Conservation (phyloP, 2,797 vertebrate species). For the Schizopygopsis pylzovi region DNA sequence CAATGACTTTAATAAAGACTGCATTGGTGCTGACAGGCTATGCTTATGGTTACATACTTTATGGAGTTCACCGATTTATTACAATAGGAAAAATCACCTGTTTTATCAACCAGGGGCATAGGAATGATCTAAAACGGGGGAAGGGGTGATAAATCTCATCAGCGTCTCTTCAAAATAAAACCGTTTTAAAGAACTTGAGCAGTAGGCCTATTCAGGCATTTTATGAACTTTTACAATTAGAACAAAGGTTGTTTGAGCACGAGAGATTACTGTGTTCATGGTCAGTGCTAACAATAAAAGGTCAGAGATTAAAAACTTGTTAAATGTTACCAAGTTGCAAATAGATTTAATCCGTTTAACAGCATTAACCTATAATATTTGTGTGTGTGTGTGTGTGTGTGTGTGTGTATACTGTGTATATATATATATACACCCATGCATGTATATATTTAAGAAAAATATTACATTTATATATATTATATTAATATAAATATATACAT, state of each 20-base stretch:
- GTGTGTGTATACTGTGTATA: too few species aligned
- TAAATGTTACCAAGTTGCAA: background rate
- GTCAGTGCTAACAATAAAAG: background rate
- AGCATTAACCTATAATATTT: background rate
- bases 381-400: too few species aligned
- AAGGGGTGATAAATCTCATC: background rate
- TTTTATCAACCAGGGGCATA: constrained; percentile 12
- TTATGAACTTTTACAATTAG: background rate
- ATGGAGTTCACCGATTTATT: constrained; percentile 33
- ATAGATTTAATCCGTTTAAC: background rate
- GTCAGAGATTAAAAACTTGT: background rate
- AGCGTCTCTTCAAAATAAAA: background rate
- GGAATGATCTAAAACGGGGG: background rate
- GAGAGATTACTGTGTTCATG: background rate
- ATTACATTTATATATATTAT: too few species aligned
- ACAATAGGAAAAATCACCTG: constrained; percentile 36
- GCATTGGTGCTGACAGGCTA: constrained; percentile 59
- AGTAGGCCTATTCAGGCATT: background rate
- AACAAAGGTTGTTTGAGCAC: background rate
- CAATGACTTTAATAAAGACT: constrained; percentile 53
- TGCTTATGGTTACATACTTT: constrained; percentile 50
- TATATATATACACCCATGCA: too few species aligned
- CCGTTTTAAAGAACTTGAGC: background rate
- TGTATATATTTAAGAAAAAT: too few species aligned
- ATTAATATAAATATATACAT: too few species aligned